Conservation (phyloP, 2,113 vertebrate genomes). For the Galbula dea region DNA sequence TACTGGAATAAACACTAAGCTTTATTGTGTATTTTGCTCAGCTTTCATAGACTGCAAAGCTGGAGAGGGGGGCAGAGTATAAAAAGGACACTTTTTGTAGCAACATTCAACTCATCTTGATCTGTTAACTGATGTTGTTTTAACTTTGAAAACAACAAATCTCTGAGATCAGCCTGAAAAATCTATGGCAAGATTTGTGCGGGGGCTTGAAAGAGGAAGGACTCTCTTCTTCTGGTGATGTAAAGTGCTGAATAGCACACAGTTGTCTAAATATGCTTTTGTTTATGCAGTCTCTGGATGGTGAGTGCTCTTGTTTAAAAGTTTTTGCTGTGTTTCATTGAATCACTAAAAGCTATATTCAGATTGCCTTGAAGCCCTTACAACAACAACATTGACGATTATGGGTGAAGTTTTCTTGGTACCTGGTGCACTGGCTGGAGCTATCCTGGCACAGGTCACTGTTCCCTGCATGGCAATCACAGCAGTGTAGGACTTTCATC, state of each 20-base stretch:
- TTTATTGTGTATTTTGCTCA: background rate
- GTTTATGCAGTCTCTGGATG: constrained; percentile 33
- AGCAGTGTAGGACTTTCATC: background rate
- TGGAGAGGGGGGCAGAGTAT: background rate
- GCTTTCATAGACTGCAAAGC: background rate
- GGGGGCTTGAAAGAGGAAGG: constrained; percentile 14
- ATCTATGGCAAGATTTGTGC: background rate
- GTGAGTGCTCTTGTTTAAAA: background rate
- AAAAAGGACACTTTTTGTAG: background rate
- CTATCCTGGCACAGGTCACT: background rate
- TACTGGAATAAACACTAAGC: background rate
- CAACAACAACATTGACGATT: background rate
- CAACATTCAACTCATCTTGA: background rate
- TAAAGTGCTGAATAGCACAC: constrained; percentile 12
- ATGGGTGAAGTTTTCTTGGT: background rate
- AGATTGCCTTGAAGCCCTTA: background rate
- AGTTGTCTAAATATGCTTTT: constrained; percentile 55
- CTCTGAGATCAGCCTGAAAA: constrained; percentile 38
- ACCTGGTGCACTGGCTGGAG: background rate
- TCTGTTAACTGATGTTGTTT: constrained; percentile 9
- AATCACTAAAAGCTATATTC: constrained; percentile 6
- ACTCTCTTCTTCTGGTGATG: background rate
- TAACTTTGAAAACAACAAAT: constrained; percentile 41
- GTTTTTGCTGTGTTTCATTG: background rate
- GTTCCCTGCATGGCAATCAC: background rate